These are phyloP conservation scores for Drosophila anceps DNA, from an alignment of 2,888 invertebrate genomes.

Conservation along the genomic window DNA sequence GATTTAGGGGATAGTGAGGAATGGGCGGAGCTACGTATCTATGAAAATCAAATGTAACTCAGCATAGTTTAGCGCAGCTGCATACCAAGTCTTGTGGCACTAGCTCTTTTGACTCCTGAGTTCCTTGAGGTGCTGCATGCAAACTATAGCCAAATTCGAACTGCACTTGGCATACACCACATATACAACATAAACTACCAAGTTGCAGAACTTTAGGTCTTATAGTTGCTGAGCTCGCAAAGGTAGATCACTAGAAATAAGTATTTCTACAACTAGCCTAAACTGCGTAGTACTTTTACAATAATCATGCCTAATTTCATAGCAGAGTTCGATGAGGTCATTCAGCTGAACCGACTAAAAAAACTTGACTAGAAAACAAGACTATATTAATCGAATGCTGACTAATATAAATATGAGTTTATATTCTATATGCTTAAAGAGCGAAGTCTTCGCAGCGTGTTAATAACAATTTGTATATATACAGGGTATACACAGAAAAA, in stretches of 20 bases:
- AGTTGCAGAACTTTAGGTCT: background rate
- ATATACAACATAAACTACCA: background rate
- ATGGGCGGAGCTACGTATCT: background rate
- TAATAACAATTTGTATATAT: background rate
- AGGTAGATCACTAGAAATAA: background rate
- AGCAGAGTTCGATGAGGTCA: conserved; percentile 24
- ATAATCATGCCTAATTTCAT: background rate
- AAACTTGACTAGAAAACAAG: background rate
- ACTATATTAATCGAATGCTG: background rate
- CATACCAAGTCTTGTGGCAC: background rate
- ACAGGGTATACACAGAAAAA: background rate
- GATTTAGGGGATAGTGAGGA: background rate
- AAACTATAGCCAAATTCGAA: background rate
- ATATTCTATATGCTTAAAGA: background rate
- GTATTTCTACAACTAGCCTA: background rate
- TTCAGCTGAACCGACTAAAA: background rate
- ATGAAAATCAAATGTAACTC: background rate
- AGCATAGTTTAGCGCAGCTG: background rate
- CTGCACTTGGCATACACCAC: background rate
- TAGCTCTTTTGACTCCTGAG: background rate
- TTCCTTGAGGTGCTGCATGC: background rate
- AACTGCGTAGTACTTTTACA: background rate
- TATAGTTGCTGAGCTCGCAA: background rate
- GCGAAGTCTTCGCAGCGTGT: background rate
- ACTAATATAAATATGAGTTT: background rate